Conservation (phyloP, 1,140 invertebrate species). For the Atta texana region DNA sequence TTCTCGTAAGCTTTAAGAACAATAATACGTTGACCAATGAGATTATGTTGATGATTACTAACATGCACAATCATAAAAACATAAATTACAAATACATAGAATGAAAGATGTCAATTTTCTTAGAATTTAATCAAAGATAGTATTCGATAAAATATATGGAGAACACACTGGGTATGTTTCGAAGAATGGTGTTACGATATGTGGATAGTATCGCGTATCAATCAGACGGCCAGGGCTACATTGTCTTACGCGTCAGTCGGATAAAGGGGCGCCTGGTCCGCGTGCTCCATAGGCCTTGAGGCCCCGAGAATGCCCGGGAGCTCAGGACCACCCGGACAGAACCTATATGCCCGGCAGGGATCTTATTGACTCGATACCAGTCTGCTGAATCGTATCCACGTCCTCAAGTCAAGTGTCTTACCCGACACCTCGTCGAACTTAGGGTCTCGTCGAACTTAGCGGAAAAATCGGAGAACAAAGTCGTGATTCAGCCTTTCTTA, state of each 20-base stretch:
- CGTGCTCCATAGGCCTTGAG: constrained; percentile 61
- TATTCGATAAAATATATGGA: neutral
- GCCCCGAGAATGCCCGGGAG: constrained; percentile 67
- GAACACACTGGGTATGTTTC: constrained; percentile 74
- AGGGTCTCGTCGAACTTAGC: neutral
- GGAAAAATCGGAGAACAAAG: constrained; percentile 42
- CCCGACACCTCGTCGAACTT: constrained; percentile 67
- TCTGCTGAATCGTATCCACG: constrained; percentile 73
- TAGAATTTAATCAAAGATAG: neutral
- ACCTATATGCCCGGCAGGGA: constrained; percentile 78
- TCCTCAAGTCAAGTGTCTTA: constrained; percentile 74
- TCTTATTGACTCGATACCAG: constrained; percentile 80
- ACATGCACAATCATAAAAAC: neutral
- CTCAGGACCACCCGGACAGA: constrained; percentile 82
- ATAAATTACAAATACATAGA: too few species aligned
- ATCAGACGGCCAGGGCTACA: constrained; percentile 80
- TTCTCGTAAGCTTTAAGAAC: neutral
- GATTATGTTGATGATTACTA: neutral
- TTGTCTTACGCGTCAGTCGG: constrained; percentile 82
- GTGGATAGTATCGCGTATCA: constrained; percentile 83
- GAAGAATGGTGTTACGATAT: constrained; percentile 76
- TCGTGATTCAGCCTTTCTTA: constrained; percentile 29
- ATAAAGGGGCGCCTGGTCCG: constrained; percentile 78
- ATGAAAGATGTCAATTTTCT: neutral
- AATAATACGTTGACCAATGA: neutral